These are phyloP conservation scores for Ictalurus punctatus DNA, from an alignment of 2,113 vertebrate species.

Conservation along the genomic window DNA sequence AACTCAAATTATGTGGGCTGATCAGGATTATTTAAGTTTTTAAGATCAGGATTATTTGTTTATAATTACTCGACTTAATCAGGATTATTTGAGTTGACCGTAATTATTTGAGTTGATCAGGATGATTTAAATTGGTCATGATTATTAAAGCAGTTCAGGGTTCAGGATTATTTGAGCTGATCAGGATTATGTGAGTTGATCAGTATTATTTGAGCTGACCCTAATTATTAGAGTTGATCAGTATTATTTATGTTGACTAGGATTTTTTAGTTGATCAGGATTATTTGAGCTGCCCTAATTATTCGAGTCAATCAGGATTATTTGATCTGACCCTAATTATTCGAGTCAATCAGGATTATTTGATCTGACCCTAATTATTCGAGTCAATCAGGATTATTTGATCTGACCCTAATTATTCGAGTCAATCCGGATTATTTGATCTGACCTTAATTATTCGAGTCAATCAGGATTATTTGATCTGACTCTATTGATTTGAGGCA, in stretches of 20 bases:
- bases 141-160: too few species aligned
- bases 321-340: background rate
- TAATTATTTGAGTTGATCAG: background rate
- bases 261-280: background rate
- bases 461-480: background rate
- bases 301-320: background rate
- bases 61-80: background rate
- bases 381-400: background rate
- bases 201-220: background rate
- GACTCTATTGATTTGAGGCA: background rate
- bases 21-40: background rate
- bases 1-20: too few species aligned
- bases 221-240: background rate
- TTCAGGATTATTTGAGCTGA: too few species aligned
- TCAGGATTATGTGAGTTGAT: too few species aligned
- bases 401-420: background rate
- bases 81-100: background rate
- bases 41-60: background rate
- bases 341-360: background rate
- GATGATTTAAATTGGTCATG: background rate
- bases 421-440: background rate
- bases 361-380: fast-evolving
- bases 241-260: too few species aligned
- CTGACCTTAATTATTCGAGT: background rate
- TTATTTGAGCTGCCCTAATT: background rate